Base-by-base conservation (phyloP, 92 coral and sea anemone genomes). In the Zoanthus solanderi region DNA sequence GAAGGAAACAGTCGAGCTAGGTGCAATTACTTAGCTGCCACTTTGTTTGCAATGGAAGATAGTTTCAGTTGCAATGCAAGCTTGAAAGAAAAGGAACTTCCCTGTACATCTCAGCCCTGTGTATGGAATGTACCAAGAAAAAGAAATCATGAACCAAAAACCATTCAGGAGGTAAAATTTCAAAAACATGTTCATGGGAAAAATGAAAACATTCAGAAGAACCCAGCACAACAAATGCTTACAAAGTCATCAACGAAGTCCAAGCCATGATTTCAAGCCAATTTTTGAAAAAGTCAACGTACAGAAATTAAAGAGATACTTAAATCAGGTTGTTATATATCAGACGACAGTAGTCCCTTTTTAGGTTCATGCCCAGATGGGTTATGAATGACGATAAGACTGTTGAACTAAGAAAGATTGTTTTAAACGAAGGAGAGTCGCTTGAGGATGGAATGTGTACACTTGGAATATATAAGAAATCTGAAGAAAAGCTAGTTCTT, bases 381-480 rank as follows among this genome's bases (percentile, higher is more conserved):
- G 29, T 63, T 87, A 79, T 66, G 34, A 67, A 79, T 34, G 78
- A 79, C 29, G 78, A 87, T 3, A 60, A 28, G 17, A 69, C 66
- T 17, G 77, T 87, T 42, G 90, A 87, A 69, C 88, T 87, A 8
- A 58, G 79, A 63, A 87, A 66, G 28, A 52, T 87, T 10, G 65
- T 46, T 69, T 5, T 48, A 9, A 87, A 79, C 63, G 90, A 87
- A 34, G 78, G 76, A 65, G 87, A 79, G 71, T 42, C 48, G 18
- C 78, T 60, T 46, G 90, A 79, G 9, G 90, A 87, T 79, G 78
- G 78, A 79, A 37, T 87, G 78, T 87, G 87, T 78, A 65, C 88
- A 57, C 72, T 82, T 53, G 91, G 91, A 68, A 88, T 88, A n/a
- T 88, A 88, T 79, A 82, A 71, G 74, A 66, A 34, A 79, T 63